A percentile compares a stretch with the other conserved stretches of the same genome.
Conservation (phyloP, 2,113 vertebrate genomes). For the Trogon surrucura region DNA sequence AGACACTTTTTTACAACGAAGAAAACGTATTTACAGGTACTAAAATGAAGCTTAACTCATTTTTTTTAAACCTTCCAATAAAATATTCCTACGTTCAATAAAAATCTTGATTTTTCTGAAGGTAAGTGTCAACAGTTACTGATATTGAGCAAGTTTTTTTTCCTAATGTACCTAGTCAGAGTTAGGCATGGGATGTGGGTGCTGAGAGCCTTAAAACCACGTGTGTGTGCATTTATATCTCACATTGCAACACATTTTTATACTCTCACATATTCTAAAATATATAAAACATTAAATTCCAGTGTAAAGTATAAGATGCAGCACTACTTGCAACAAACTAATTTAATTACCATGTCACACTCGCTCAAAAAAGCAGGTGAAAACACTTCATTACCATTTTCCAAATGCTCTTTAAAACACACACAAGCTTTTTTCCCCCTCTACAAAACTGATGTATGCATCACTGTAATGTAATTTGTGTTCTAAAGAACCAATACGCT, state of each 20-base stretch:
- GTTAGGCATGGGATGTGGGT: background rate
- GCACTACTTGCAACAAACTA: background rate
- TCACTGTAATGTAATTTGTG: background rate
- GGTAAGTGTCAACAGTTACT: background rate
- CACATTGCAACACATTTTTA: background rate
- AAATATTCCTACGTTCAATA: background rate
- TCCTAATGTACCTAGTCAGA: background rate
- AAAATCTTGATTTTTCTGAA: background rate
- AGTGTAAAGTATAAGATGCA: background rate
- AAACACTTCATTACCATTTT: background rate
- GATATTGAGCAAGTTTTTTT: background rate
- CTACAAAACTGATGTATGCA: accelerated
- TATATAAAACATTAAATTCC: background rate
- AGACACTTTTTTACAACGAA: background rate
- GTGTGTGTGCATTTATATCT: background rate
- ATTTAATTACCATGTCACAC: background rate
- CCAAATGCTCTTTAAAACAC: background rate
- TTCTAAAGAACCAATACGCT: background rate
- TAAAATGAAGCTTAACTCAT: background rate
- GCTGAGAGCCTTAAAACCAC: background rate
- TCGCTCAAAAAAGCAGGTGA: background rate
- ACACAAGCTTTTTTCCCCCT: background rate
- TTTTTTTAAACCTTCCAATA: background rate
- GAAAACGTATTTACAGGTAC: background rate
- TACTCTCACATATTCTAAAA: background rate